A percentile compares a stretch with the other conserved stretches of the same genome.
Conservation (phyloP, 2,113 vertebrate species). For the Tautogolabrus adspersus region DNA sequence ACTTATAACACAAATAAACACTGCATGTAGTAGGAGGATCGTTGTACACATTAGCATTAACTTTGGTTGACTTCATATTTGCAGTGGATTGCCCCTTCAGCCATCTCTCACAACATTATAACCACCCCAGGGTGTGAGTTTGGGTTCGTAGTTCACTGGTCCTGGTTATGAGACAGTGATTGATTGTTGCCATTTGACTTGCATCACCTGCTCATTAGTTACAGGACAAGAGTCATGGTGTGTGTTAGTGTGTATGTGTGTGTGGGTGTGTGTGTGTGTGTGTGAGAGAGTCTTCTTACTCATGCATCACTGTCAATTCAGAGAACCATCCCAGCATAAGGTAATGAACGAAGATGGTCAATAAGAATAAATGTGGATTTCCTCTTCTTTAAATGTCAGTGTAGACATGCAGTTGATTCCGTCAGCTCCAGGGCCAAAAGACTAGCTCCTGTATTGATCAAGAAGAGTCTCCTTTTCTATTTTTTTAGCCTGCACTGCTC, state of each 20-base stretch:
- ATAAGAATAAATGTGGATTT: constrained; percentile 57
- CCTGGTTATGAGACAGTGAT: constrained; percentile 49
- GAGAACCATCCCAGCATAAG: constrained; percentile 44
- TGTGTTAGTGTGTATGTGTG: constrained; percentile 19
- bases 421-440: constrained; percentile 19
- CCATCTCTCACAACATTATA: not conserved
- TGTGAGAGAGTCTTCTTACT: not conserved
- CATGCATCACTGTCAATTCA: not conserved
- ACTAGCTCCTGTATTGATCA: constrained; percentile 57
- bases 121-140: constrained; percentile 1
- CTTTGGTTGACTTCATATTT: not conserved
- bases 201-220: constrained; percentile 35
- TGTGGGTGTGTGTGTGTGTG: constrained; percentile 9
- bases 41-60: not conserved
- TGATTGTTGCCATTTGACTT: constrained; percentile 29
- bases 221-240: constrained; percentile 3
- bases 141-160: constrained; percentile 25
- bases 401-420: constrained; percentile 23
- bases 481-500: constrained; percentile 13
- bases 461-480: constrained; percentile 35
- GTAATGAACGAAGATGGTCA: constrained; percentile 19
- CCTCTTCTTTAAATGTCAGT: constrained; percentile 39
- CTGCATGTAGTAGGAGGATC: too few relatives aligned
- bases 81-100: not conserved
- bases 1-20: not conserved